A percentile compares a stretch with the other conserved stretches of the same genome.
These are phyloP conservation scores for Poeciliopsis paucimaculata DNA, from an alignment of 2,797 vertebrate species.

Conservation along the genomic window DNA sequence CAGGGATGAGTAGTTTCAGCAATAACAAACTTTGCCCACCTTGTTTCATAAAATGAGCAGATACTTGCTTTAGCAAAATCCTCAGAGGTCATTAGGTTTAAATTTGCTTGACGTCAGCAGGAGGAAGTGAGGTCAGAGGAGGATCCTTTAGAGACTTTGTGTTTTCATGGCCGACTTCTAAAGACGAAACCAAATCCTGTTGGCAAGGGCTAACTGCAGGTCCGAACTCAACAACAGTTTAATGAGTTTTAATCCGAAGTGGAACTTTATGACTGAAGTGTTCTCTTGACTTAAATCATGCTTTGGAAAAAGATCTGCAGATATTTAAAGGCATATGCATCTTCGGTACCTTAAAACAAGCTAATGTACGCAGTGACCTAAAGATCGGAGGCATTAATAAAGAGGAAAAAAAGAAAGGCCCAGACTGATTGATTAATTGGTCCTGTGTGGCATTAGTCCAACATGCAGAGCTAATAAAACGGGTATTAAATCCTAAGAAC, in stretches of 20 bases:
- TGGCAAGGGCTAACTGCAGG: background rate
- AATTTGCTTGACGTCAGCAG: background rate
- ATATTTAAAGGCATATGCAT: background rate
- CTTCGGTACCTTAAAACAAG: constrained; percentile 24
- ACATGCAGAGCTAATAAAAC: constrained; percentile 16
- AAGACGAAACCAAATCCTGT: background rate
- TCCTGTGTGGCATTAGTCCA: constrained; percentile 2
- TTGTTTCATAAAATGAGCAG: background rate
- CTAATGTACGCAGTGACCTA: background rate
- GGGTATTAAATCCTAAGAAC: background rate
- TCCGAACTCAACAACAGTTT: background rate
- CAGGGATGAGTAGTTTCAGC: constrained; percentile 28
- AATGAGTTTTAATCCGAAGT: background rate
- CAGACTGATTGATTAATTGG: background rate
- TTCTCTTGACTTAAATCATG: background rate
- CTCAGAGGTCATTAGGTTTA: background rate
- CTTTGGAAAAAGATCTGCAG: background rate
- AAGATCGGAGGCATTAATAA: background rate
- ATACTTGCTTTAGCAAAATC: background rate
- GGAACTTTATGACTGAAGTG: background rate
- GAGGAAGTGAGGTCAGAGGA: background rate
- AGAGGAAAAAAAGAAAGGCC: background rate
- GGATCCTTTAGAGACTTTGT: background rate
- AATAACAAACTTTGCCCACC: constrained; percentile 12
- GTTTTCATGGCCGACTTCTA: background rate